phyloP scores from a whole-genome alignment of 2,888 invertebrate species.

The Lordiphosa fenestrarum region DNA sequence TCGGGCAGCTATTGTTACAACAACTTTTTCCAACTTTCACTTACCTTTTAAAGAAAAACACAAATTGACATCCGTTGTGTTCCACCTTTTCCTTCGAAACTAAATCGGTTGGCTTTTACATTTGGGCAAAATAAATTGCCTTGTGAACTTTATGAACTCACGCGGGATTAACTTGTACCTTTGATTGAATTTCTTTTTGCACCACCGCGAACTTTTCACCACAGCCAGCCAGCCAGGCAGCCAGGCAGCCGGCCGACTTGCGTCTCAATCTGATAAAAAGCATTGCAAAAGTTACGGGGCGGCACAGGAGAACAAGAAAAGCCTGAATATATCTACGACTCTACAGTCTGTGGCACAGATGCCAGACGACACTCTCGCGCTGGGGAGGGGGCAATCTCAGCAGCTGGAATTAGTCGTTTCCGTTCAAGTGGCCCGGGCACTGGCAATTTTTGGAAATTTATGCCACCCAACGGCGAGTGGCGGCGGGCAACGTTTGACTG shows the following conservation, averaged over 20 bases:
- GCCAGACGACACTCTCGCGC: constrained; percentile 52
- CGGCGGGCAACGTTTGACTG: constrained; percentile 23
- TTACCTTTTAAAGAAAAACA: constrained; percentile 1
- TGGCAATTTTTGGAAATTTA: constrained; percentile 70
- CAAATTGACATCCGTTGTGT: constrained; percentile 38
- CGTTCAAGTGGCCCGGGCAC: constrained; percentile 53
- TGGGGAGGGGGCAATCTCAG: constrained; percentile 55
- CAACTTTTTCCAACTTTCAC: background rate
- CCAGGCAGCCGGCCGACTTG: constrained; percentile 18
- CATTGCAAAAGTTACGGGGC: constrained; percentile 36
- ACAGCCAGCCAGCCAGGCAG: constrained; percentile 14
- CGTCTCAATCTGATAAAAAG: constrained; percentile 65
- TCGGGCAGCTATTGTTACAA: too few relatives aligned
- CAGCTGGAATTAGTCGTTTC: constrained; percentile 74
- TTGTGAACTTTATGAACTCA: constrained; percentile 76
- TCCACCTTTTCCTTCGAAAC: constrained; percentile 12
- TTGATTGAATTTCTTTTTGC: constrained; percentile 72
- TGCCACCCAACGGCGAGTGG: constrained; percentile 51
- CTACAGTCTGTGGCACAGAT: constrained; percentile 55
- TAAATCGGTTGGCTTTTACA: constrained; percentile 41
- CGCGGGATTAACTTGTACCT: constrained; percentile 77
- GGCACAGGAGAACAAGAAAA: constrained; percentile 4
- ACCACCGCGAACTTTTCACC: constrained; percentile 34
- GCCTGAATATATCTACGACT: constrained; percentile 22
- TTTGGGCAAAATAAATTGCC: constrained; percentile 62